Conservation (phyloP, 2,113 vertebrate species). For the Paramisgurnus dabryanus region DNA sequence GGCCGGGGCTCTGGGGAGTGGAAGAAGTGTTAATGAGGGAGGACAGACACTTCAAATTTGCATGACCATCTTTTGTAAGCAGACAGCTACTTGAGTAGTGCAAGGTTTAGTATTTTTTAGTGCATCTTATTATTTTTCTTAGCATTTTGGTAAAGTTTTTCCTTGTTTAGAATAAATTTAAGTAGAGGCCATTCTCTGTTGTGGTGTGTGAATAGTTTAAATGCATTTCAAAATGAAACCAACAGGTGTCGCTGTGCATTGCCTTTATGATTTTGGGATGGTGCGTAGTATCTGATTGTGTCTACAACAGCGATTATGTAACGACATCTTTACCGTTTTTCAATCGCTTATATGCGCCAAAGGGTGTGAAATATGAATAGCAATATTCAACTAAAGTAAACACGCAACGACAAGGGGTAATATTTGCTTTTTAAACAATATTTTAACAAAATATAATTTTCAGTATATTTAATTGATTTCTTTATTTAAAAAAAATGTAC, state of each 20-base stretch:
- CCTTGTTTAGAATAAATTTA: too few relatives aligned
- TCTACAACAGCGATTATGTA: constrained; percentile 69
- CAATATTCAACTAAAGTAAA: neutral
- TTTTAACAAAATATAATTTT: neutral
- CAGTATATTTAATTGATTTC: too few relatives aligned
- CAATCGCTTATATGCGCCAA: neutral
- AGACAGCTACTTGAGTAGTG: neutral
- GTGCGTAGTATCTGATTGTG: constrained; percentile 28
- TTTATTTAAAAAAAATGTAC: neutral
- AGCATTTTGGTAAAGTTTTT: neutral
- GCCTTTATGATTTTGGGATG: neutral
- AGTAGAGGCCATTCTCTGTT: too few relatives aligned
- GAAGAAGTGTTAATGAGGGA: constrained; percentile 60
- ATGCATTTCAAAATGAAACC: constrained; percentile 37
- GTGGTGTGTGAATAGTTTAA: neutral
- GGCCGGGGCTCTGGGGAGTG: constrained; percentile 62
- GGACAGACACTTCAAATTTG: neutral
- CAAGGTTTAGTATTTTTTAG: neutral
- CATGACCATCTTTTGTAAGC: neutral
- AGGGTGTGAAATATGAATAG: neutral
- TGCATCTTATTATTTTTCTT: neutral
- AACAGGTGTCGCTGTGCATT: constrained; percentile 63
- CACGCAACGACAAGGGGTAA: too few relatives aligned
- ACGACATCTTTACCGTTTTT: constrained; percentile 58
- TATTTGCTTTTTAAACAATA: neutral